Percentiles rank a stretch among this genome's conserved stretches.
phyloP scores from a whole-genome alignment of 2,113 vertebrate species.

The Anguilla rostrata region DNA sequence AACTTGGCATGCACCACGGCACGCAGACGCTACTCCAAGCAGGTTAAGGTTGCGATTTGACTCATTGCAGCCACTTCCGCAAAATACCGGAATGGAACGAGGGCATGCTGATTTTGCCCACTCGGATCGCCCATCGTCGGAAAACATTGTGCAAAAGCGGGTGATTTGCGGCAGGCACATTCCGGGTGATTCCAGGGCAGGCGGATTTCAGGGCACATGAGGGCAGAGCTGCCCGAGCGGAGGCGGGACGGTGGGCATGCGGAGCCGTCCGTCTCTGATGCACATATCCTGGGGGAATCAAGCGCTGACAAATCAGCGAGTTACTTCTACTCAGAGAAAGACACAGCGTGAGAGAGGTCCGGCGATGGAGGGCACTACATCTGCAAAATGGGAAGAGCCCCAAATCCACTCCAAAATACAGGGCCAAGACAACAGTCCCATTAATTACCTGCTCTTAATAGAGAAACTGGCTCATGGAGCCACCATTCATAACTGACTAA shows the following conservation, averaged over 20 bases:
- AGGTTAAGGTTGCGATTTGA: neutral
- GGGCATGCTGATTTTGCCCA: neutral
- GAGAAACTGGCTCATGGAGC: neutral
- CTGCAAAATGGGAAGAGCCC: neutral
- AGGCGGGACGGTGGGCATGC: conserved; percentile 47
- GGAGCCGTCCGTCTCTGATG: conserved; percentile 33
- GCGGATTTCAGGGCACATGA: conserved; percentile 47
- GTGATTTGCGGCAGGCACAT: neutral
- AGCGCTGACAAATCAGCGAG: conserved; percentile 10
- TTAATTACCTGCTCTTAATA: neutral
- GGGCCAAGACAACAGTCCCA: neutral
- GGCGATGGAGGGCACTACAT: neutral
- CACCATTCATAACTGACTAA: neutral
- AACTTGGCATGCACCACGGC: neutral
- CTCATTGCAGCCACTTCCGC: neutral
- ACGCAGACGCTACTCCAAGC: neutral
- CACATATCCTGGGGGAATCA: conserved; percentile 1
- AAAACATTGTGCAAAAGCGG: neutral
- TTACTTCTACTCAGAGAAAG: neutral
- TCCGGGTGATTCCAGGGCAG: neutral
- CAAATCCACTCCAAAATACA: neutral
- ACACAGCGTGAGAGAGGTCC: neutral
- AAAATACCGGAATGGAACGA: neutral
- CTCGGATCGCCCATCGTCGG: neutral
- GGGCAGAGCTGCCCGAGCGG: conserved; percentile 33